These are phyloP conservation scores for Platycercus adscitus DNA, from an alignment of 2,113 vertebrate genomes.

Conservation along the genomic window DNA sequence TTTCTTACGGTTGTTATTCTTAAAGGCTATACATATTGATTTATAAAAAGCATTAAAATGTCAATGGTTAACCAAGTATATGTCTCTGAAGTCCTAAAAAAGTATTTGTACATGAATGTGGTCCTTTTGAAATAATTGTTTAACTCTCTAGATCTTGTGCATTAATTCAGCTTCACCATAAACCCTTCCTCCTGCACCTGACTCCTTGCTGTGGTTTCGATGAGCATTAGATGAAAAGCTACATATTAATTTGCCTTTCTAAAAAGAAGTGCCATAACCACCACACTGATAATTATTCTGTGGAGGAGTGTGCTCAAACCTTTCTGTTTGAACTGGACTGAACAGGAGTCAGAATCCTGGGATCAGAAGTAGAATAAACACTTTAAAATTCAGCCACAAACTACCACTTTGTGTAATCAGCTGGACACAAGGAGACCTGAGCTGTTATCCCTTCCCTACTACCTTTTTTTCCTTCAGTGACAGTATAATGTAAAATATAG, in stretches of 20 bases:
- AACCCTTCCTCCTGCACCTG: not conserved
- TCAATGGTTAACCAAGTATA: not conserved
- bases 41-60: not conserved
- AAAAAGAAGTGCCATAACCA: not conserved
- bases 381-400: not conserved
- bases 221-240: not conserved
- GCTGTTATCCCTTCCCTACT: not conserved
- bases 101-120: not conserved
- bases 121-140: not conserved
- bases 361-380: not conserved
- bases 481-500: not conserved
- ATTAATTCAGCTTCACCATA: not conserved
- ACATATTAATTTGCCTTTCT: not conserved
- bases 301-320: not conserved
- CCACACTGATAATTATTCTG: not conserved
- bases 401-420: not conserved
- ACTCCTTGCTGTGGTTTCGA: not conserved
- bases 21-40: not conserved
- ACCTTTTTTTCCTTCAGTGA: not conserved
- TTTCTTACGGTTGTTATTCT: not conserved
- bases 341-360: not conserved
- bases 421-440: not conserved
- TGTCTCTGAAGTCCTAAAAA: not conserved
- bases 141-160: not conserved
- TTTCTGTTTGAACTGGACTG: not conserved